Evolutionary conservation across 1,140 invertebrate species (phyloP).

Genomic region (Tetramorium simillimum): DNA sequence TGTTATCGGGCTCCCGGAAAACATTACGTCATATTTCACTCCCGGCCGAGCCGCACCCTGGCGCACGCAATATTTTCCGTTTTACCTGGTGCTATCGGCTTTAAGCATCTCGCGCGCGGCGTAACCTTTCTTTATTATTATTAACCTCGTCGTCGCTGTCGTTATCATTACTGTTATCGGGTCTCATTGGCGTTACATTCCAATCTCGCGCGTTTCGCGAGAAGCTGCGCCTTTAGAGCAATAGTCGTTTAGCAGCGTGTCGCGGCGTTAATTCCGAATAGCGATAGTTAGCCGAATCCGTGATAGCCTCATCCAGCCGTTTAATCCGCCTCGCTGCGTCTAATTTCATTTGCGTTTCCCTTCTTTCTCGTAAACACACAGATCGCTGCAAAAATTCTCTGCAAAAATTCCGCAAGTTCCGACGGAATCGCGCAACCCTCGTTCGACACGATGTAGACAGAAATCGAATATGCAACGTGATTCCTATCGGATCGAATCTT

Average conservation of each 20-base stretch:
- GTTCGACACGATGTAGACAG: background rate
- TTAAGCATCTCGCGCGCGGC: conserved; percentile 40
- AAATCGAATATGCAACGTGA: conserved; percentile 7
- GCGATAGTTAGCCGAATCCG: conserved; percentile 28
- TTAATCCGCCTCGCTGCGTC: conserved; percentile 39
- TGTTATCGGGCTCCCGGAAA: conserved; percentile 37
- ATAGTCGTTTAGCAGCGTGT: conserved; percentile 38
- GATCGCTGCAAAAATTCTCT: background rate
- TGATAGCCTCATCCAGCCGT: conserved; percentile 18
- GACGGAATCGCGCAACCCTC: background rate
- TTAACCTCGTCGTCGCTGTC: conserved; percentile 42
- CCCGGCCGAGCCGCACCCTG: background rate
- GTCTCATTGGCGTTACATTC: conserved; percentile 44
- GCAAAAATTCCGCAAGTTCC: conserved; percentile 3
- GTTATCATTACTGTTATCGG: conserved; percentile 49
- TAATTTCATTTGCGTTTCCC: conserved; percentile 42
- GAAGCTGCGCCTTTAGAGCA: conserved; percentile 27
- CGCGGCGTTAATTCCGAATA: conserved; percentile 45
- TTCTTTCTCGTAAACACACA: conserved; percentile 27
- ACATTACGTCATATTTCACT: conserved; percentile 48
- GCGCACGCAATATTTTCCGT: conserved; percentile 30
- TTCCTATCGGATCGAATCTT: background rate
- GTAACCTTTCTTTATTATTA: conserved; percentile 59
- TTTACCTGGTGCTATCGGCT: conserved; percentile 46
- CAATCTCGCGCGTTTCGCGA: conserved; percentile 34